Evolutionary conservation across 2,888 invertebrate species (phyloP).

Genomic region (Hirtodrosophila alboralis): DNA sequence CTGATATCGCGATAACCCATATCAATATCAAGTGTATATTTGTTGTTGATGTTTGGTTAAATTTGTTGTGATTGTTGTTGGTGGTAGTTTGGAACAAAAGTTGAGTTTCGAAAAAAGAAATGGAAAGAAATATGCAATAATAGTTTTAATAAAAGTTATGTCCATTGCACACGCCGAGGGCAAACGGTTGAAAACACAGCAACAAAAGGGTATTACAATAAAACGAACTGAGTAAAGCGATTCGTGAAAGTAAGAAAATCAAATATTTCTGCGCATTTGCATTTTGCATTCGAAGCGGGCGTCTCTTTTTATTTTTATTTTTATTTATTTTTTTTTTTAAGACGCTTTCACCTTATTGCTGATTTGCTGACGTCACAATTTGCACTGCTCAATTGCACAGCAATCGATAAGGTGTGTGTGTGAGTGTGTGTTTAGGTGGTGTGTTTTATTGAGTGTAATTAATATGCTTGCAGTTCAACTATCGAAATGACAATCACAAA

Average conservation of each 20-base stretch:
- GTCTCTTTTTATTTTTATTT: too few species aligned
- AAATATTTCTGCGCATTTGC: constrained; percentile 45
- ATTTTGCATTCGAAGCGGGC: constrained; percentile 29
- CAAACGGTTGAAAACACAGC: constrained; percentile 57
- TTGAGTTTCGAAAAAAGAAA: constrained; percentile 64
- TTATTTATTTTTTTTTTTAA: too few species aligned
- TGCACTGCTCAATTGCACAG: constrained; percentile 49
- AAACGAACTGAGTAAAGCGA: constrained; percentile 60
- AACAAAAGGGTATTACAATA: constrained; percentile 62
- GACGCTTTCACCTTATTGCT: constrained; percentile 8
- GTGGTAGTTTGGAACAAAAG: constrained; percentile 61
- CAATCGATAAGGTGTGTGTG: constrained; percentile 41
- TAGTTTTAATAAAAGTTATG: constrained; percentile 49
- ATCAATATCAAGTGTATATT: constrained; percentile 34
- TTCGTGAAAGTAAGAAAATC: constrained; percentile 48
- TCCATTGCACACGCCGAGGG: constrained; percentile 15
- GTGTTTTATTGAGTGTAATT: constrained; percentile 9
- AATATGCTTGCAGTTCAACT: constrained; percentile 45
- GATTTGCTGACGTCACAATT: constrained; percentile 40
- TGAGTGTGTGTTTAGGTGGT: constrained; percentile 13
- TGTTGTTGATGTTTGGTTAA: constrained; percentile 31
- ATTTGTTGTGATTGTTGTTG: constrained; percentile 30
- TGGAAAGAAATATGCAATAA: constrained; percentile 72
- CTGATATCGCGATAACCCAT: constrained; percentile 50
- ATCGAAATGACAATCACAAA: constrained; percentile 60